phyloP scores from a whole-genome alignment of 1,140 invertebrate genomes.

The Rhysida immarginata region DNA sequence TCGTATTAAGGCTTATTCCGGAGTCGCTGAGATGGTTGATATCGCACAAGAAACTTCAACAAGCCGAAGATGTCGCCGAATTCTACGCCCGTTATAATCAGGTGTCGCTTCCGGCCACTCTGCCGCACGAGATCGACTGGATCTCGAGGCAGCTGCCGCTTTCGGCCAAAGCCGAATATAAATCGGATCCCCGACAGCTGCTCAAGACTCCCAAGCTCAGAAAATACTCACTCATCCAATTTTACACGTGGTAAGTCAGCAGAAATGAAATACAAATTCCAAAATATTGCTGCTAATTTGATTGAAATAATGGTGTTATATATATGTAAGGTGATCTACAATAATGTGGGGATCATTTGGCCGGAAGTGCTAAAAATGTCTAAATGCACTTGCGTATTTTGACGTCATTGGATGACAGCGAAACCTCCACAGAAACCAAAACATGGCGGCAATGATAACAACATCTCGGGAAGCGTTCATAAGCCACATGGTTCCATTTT shows the following conservation, averaged over 20 bases:
- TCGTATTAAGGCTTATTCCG: constrained; percentile 29
- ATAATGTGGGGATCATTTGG: too few species aligned
- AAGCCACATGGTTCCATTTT: too few species aligned
- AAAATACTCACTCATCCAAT: constrained; percentile 14
- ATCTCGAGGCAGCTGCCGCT: constrained; percentile 8
- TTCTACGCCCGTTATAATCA: constrained; percentile 16
- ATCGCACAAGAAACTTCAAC: constrained; percentile 21
- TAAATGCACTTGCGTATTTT: too few species aligned
- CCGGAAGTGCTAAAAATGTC: too few species aligned
- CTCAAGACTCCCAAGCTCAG: constrained; percentile 14
- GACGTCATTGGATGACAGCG: too few species aligned
- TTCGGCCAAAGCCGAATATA: constrained; percentile 3
- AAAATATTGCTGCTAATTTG: too few species aligned
- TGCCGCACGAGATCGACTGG: constrained; percentile 10
- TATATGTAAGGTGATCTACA: too few species aligned
- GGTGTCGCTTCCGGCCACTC: constrained; percentile 11
- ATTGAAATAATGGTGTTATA: too few species aligned
- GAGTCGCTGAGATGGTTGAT: constrained; percentile 35
- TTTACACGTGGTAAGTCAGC: constrained; percentile 19
- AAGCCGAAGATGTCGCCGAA: constrained; percentile 21
- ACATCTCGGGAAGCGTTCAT: too few species aligned
- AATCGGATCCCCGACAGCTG: constrained; percentile 12
- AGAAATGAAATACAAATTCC: too few species aligned
- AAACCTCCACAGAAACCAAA: too few species aligned
- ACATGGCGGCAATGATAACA: too few species aligned